A percentile compares a stretch with the other conserved stretches of the same genome.
phyloP scores from a whole-genome alignment of 1,140 invertebrate species.

The Temnothorax curvispinosus region DNA sequence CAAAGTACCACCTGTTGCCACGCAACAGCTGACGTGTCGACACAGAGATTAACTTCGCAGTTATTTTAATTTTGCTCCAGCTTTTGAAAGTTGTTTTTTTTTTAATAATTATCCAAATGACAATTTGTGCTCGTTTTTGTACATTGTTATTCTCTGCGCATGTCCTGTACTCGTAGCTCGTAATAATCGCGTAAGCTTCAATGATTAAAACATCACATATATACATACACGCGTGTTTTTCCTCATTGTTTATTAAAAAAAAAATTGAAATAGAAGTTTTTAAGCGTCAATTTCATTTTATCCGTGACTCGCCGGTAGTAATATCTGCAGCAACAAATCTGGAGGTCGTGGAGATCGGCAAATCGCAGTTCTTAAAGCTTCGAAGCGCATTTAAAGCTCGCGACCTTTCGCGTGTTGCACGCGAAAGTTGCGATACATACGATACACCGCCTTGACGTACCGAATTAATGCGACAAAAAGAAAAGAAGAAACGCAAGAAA shows the following conservation, averaged over 20 bases:
- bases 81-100: slow-evolving; percentile 34
- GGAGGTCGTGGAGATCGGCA: slow-evolving; percentile 22
- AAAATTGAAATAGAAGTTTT: background rate
- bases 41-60: slow-evolving; percentile 44
- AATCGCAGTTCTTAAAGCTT: slow-evolving; percentile 25
- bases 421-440: slow-evolving; percentile 22
- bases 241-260: background rate
- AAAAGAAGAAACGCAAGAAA: background rate
- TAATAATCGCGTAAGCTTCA: background rate
- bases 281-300: background rate
- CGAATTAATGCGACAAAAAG: slow-evolving; percentile 51
- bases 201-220: background rate
- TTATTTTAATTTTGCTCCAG: slow-evolving; percentile 48
- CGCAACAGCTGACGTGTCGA: slow-evolving; percentile 62
- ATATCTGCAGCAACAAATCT: slow-evolving; percentile 32
- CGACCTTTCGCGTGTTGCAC: slow-evolving; percentile 55
- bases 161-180: too few species aligned
- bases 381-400: slow-evolving; percentile 32
- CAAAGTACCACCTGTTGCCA: slow-evolving; percentile 72
- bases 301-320: background rate
- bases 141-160: background rate
- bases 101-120: slow-evolving; percentile 23
- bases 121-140: background rate
- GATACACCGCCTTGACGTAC: slow-evolving; percentile 41
- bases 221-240: background rate